Evolutionary conservation across 2,797 vertebrate genomes (phyloP).

Genomic region (Percopsis omiscomaycus): DNA sequence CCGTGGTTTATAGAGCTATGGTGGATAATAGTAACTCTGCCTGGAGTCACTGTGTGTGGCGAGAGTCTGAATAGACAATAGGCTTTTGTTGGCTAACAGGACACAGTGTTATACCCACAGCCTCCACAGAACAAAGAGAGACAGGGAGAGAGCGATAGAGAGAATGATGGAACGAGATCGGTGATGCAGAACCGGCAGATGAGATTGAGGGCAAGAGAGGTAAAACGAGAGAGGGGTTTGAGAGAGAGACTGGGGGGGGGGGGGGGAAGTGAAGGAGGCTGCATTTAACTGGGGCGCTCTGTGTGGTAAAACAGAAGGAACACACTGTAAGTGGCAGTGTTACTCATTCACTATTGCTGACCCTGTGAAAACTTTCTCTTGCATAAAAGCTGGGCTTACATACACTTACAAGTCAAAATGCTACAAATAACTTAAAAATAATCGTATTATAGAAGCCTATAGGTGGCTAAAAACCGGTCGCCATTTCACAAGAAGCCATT

Average conservation of each 20-base stretch:
- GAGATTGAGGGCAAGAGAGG: constrained; percentile 1
- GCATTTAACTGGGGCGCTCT: too few relatives aligned
- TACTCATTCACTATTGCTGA: too few relatives aligned
- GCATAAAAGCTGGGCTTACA: too few relatives aligned
- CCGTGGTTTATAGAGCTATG: not conserved
- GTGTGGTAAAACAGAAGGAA: too few relatives aligned
- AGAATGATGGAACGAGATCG: not conserved
- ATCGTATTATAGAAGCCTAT: too few relatives aligned
- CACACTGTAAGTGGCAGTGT: not conserved
- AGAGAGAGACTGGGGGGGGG: not conserved
- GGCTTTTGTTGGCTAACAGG: not conserved
- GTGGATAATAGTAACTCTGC: not conserved
- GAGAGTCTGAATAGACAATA: constrained; percentile 1
- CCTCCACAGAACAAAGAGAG: not conserved
- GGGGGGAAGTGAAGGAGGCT: not conserved
- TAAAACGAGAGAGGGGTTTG: not conserved
- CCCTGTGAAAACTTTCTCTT: too few relatives aligned
- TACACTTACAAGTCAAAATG: too few relatives aligned
- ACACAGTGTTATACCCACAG: not conserved
- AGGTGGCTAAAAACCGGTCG: too few relatives aligned
- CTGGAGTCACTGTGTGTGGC: not conserved
- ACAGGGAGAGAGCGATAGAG: not conserved
- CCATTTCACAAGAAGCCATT: too few relatives aligned
- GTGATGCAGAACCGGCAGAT: not conserved
- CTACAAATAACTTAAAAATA: too few relatives aligned